Evolutionary conservation across 2,888 invertebrate species (phyloP).

Genomic region (Anodontia alba): DNA sequence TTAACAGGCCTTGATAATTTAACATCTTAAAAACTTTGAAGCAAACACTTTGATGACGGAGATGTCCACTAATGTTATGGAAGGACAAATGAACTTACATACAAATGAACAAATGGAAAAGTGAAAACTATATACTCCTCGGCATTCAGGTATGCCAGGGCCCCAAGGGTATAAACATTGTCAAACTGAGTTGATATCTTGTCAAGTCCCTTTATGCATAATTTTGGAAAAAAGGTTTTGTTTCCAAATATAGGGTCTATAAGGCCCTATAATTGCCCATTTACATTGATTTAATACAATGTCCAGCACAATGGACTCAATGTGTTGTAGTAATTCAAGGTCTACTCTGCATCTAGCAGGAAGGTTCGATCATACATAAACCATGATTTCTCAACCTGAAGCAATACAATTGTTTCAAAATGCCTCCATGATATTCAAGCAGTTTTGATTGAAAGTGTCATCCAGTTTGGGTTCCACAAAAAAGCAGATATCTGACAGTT

Average conservation of each 20-base stretch:
- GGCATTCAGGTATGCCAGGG: too few relatives aligned
- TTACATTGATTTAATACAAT: background rate
- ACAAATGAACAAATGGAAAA: too few relatives aligned
- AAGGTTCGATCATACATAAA: background rate
- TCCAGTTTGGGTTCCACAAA: background rate
- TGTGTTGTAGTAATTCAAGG: background rate
- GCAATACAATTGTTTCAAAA: background rate
- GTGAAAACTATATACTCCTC: too few relatives aligned
- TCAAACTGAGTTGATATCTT: background rate
- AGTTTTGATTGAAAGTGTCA: background rate
- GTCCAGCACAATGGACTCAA: background rate
- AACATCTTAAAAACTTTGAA: too few relatives aligned
- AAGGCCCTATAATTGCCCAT: background rate
- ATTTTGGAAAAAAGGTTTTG: background rate
- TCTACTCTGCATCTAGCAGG: background rate
- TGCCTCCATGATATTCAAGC: background rate
- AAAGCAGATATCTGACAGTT: background rate
- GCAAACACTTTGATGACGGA: too few relatives aligned
- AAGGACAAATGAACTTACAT: too few relatives aligned
- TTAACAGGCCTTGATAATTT: too few relatives aligned
- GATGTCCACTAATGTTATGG: too few relatives aligned
- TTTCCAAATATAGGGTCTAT: background rate
- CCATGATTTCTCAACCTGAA: background rate
- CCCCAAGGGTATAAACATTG: too few relatives aligned
- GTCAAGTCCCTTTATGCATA: background rate